These are phyloP conservation scores for Vimba vimba DNA, from an alignment of 2,113 vertebrate genomes.

Conservation along the genomic window DNA sequence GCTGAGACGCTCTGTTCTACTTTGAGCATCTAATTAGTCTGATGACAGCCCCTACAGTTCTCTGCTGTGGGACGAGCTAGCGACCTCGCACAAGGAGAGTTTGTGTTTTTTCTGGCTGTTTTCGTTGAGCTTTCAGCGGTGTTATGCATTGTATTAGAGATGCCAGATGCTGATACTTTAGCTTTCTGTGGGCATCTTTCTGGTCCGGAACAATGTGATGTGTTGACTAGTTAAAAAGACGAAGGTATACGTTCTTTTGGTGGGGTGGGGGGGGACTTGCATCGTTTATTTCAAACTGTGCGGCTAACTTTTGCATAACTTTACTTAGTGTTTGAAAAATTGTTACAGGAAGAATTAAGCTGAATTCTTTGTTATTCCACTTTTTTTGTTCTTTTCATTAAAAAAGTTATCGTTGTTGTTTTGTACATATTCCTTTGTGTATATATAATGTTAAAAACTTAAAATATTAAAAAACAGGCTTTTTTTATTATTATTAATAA, in stretches of 20 bases:
- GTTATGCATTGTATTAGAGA: neutral
- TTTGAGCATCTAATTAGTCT: constrained; percentile 51
- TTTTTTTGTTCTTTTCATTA: too few species aligned
- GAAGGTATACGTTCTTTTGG: neutral
- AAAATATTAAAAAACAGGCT: too few species aligned
- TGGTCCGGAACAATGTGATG: neutral
- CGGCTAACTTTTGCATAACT: neutral
- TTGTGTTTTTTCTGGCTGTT: neutral
- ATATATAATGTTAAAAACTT: too few species aligned
- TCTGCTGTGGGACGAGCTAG: constrained; percentile 7
- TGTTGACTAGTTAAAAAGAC: neutral
- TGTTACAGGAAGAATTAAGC: neutral
- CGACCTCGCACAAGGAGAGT: constrained; percentile 3
- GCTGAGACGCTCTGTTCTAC: constrained; percentile 28
- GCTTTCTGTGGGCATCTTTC: neutral
- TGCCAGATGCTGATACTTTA: neutral
- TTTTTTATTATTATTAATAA: neutral
- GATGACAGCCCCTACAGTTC: constrained; percentile 40
- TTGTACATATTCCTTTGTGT: too few species aligned
- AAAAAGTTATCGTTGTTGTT: too few species aligned
- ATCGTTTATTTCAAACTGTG: neutral
- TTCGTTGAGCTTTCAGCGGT: neutral
- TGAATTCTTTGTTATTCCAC: too few species aligned
- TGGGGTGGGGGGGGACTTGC: too few species aligned
- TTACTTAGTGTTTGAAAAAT: neutral